Evolutionary conservation across 2,797 vertebrate genomes (phyloP), one percentile per base, ranked within the genome.

Genomic region (Takifugu rubripes): DNA sequence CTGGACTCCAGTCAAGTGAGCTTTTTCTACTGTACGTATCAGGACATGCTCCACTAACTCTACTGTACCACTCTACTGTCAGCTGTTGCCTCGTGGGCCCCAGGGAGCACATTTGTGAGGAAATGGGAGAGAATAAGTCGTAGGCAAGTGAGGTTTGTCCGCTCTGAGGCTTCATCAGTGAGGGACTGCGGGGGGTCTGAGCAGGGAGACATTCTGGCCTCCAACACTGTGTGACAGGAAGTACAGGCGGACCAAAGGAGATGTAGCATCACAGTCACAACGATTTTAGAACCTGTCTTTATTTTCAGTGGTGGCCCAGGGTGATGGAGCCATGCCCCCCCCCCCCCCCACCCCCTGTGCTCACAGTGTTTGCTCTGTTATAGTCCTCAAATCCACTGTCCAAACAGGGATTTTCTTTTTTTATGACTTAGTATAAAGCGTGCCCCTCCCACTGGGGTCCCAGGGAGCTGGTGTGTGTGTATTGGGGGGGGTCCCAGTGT

Each of bases 11-110:
- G 70, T 58, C 57, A 51, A 60, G 74, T 56, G 5, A 1, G 16
- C 44, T 17, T 17, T 81, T 66, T 66, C 64, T 66, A 52, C 70
- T 52, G 46, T 74, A 69, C 66, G 81, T 81, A 70, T 40, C 36
- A 40, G 68, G 69, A 82, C 69, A 70, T 68, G n/a, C 44, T 46
- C 44, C 16, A 46, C 9, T 21, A n/a, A 21, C 44, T n/a, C n/a
- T 21, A 46, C 44, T 46, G 16, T n/a, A n/a, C 2, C 36, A 40
- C 42, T 7, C 11, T 3, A 11, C 33, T 36, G 36, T 40, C 36
- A 40, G 36, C 36, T 40, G 31, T 33, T 33, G 36, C 36, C 36
- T 14, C 36, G 12, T 14, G 36, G 36, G 10, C 36, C 36, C 36
- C 12, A 14, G 36, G 12, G 36, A 5, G 36, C 11, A 40, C 36